Evolutionary conservation across 2,113 vertebrate genomes (phyloP).

Genomic region (Tichodroma muraria): DNA sequence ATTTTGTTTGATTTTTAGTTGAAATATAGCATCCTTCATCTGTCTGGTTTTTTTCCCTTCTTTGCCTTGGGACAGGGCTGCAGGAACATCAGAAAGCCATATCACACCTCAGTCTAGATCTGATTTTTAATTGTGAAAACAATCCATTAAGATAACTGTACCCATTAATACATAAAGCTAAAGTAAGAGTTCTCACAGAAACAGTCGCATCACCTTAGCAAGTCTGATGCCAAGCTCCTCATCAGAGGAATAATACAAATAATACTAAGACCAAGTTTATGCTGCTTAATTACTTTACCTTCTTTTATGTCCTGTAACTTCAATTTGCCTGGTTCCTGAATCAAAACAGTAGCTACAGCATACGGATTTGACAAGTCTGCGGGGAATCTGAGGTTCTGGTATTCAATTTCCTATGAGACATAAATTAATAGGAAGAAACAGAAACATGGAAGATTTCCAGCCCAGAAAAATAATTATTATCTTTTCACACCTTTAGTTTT

Average conservation of each 20-base stretch:
- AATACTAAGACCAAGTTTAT: not conserved
- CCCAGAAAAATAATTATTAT: not conserved
- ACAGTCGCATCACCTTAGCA: not conserved
- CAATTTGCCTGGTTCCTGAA: slow-evolving; percentile 78
- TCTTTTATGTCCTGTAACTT: slow-evolving; percentile 75
- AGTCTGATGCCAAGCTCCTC: not conserved
- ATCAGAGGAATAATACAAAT: not conserved
- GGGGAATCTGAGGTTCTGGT: slow-evolving; percentile 64
- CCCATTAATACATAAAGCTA: not conserved
- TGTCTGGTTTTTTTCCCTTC: slow-evolving; percentile 66
- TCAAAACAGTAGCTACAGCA: slow-evolving; percentile 84
- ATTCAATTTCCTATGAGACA: slow-evolving; percentile 64
- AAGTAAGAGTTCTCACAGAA: not conserved
- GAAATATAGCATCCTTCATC: slow-evolving; percentile 83
- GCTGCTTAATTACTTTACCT: slow-evolving; percentile 67
- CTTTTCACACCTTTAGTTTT: slow-evolving; percentile 58
- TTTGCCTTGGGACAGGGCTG: slow-evolving; percentile 60
- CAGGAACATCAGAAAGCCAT: not conserved
- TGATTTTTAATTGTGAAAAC: not conserved
- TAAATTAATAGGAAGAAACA: slow-evolving; percentile 4
- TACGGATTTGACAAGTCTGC: slow-evolving; percentile 76
- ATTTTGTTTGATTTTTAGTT: slow-evolving; percentile 74
- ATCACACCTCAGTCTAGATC: not conserved
- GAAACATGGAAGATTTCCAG: not conserved
- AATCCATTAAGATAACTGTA: not conserved